These are phyloP conservation scores for Antitype chi DNA, from an alignment of 2,888 invertebrate species.

Conservation along the genomic window DNA sequence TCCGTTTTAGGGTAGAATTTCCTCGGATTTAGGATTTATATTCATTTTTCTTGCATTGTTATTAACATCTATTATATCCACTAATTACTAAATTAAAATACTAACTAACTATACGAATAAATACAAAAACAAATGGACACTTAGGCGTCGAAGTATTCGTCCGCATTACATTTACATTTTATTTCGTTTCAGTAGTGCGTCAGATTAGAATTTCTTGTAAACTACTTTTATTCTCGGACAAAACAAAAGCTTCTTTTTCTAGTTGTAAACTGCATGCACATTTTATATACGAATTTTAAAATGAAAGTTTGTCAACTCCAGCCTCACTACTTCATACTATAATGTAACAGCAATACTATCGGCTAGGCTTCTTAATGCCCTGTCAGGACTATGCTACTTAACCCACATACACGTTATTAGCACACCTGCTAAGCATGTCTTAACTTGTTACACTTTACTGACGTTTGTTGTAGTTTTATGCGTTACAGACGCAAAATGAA, in stretches of 20 bases:
- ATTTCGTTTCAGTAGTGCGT: not conserved
- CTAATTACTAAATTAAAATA: no score
- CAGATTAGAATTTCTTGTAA: not conserved
- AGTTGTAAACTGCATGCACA: not conserved
- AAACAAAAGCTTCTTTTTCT: not conserved
- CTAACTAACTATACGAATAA: no score
- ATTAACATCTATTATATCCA: no score
- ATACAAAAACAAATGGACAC: no score
- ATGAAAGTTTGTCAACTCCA: not conserved
- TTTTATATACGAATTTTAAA: not conserved
- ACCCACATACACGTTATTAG: constrained; percentile 6
- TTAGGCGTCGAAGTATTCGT: no score
- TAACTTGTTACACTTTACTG: constrained; percentile 11
- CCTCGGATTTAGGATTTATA: not conserved
- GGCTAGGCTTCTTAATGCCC: not conserved
- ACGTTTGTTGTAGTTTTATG: not conserved
- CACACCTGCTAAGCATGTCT: constrained; percentile 15
- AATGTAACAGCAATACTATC: not conserved
- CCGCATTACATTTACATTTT: no score
- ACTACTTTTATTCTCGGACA: not conserved
- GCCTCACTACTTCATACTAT: not conserved
- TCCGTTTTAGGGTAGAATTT: not conserved
- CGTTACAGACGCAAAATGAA: not conserved
- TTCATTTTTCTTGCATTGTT: no score
- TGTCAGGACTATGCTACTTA: constrained; percentile 17